Evolutionary conservation across 92 coral and sea anemone species (phyloP), one percentile per base, ranked within the genome.

Genomic region (Epizoanthus rinbou): DNA sequence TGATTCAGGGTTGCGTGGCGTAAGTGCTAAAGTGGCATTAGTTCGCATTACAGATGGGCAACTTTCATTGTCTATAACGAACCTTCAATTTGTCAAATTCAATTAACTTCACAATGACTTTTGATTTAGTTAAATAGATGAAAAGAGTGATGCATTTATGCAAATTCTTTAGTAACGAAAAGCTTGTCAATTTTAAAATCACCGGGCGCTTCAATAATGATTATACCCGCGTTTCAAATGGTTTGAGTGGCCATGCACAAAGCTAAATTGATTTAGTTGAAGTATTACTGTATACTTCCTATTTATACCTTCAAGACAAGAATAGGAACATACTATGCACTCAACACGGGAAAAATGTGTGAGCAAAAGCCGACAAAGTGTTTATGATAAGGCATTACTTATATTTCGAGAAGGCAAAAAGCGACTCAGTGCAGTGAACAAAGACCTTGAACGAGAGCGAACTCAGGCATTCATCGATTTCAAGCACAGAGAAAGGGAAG

Each of bases 381-480:
- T 86, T 24, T 83, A 86, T 66, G 92, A 86, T 23, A 91, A 86
- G 80, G 95, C 95, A 21, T 59, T 91, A 16, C 69, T 88, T 4
- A 89, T 89, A 54, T 89, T 91, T 65, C 90, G 87, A 81, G 95
- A 91, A 25, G 82, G 95, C 8, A 86, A 85, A 2, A 89, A 87
- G 54, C 58, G 69, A 21, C 95, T 91, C 10, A 60, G 86, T 39
- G 76, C 79, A 22, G 62, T 63, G 7, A 87, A 85, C 39, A 84
- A 83, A 79, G 95, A 88, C 39, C 75, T 91, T 18, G 95, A 91
- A 10, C 75, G 82, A 57, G 89, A 89, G 35, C 81, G 87, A 25
- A 86, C 87, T 10, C 91, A 91, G 73, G 79, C 85, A 25, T 57
- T 64, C 16, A 84, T 91, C 31, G 89, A 89, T 41, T 70, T 66